Evolutionary conservation across 2,113 vertebrate genomes (phyloP).

Genomic region (Lasiurus borealis): DNA sequence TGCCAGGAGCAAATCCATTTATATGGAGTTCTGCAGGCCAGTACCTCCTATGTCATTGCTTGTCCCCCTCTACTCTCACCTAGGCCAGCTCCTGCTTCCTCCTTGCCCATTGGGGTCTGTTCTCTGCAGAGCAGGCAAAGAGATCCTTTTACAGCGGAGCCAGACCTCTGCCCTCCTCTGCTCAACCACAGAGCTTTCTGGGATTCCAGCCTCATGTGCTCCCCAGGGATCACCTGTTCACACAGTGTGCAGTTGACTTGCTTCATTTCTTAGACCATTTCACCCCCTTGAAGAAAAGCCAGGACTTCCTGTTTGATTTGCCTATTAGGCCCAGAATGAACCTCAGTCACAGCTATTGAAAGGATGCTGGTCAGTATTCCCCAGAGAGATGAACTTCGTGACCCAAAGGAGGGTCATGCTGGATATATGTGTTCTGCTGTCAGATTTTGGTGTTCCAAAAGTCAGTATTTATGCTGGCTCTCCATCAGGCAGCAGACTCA

Average conservation of each 20-base stretch:
- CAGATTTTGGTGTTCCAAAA: neutral
- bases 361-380: neutral
- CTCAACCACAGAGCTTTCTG: accelerated
- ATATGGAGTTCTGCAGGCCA: no score
- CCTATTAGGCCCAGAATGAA: neutral
- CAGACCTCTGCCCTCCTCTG: accelerated
- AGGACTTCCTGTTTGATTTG: neutral
- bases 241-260: neutral
- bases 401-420: neutral
- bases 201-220: neutral
- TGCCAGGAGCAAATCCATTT: neutral
- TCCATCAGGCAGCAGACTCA: neutral
- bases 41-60: neutral
- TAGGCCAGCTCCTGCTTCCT: accelerated
- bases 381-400: no score
- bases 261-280: neutral
- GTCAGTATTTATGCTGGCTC: neutral
- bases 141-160: neutral
- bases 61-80: accelerated
- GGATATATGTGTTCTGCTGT: neutral
- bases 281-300: neutral
- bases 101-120: accelerated
- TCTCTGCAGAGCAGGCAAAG: neutral
- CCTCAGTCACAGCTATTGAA: neutral
- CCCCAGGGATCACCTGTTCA: neutral